Evolutionary conservation across 2,797 vertebrate genomes (phyloP).

Genomic region (Geotrypetes seraphini): DNA sequence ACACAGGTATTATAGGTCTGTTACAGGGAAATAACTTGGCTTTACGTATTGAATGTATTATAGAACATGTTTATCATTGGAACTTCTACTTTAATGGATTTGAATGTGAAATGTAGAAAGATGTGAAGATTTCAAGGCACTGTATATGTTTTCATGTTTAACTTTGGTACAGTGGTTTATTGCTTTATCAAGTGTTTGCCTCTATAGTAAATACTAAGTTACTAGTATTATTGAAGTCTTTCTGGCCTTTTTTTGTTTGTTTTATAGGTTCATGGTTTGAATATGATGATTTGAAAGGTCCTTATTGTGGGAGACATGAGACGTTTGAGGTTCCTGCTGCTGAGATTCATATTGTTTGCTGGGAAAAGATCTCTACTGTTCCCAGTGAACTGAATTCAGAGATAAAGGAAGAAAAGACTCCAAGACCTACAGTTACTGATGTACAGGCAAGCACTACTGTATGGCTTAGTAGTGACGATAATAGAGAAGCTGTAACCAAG

Average conservation of each 20-base stretch:
- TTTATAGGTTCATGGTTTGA: constrained; percentile 78
- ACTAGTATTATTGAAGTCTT: too few species aligned
- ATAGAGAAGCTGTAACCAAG: background rate
- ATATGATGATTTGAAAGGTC: constrained; percentile 79
- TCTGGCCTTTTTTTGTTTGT: constrained; percentile 3
- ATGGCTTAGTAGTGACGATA: background rate
- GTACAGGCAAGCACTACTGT: background rate
- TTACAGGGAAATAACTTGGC: too few species aligned
- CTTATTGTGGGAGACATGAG: constrained; percentile 36
- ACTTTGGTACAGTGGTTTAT: too few species aligned
- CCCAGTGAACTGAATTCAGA: constrained; percentile 8
- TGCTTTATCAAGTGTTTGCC: too few species aligned
- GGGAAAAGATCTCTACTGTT: constrained; percentile 55
- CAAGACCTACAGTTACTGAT: background rate
- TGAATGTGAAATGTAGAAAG: too few species aligned
- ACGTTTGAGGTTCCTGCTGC: constrained; percentile 56
- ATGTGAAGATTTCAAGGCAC: too few species aligned
- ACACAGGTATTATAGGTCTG: too few species aligned
- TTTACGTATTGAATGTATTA: too few species aligned
- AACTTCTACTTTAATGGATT: too few species aligned
- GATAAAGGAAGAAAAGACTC: constrained; percentile 1
- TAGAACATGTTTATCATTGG: too few species aligned
- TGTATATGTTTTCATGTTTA: too few species aligned
- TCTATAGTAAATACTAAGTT: too few species aligned
- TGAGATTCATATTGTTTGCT: constrained; percentile 79